phyloP scores from a whole-genome alignment of 2,888 invertebrate genomes.

The Bedellia somnulentella region DNA sequence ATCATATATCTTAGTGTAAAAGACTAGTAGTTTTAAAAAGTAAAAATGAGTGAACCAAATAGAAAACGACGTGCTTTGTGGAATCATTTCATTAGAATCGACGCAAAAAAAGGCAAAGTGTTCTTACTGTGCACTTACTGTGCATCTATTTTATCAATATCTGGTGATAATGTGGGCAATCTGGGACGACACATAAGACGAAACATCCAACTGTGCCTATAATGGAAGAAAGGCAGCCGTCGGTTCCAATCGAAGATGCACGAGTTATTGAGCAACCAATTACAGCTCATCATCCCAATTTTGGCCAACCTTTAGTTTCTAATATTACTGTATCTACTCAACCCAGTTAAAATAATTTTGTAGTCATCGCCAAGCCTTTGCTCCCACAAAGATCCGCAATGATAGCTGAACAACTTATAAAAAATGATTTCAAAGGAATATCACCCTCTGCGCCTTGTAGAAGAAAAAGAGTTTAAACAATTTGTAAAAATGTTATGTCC shows the following conservation, averaged over 20 bases:
- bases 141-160: too few relatives aligned
- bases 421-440: conserved; percentile 4
- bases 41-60: too few relatives aligned
- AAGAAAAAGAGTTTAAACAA: conserved; percentile 3
- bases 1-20: too few relatives aligned
- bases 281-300: background rate
- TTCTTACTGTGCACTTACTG: too few relatives aligned
- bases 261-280: background rate
- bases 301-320: background rate
- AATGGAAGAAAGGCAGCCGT: background rate
- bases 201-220: background rate
- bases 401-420: conserved; percentile 3
- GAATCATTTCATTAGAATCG: too few relatives aligned
- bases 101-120: too few relatives aligned
- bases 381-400: too few relatives aligned
- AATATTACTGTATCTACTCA: background rate
- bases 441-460: conserved; percentile 3
- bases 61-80: too few relatives aligned
- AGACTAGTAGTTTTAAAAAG: too few relatives aligned
- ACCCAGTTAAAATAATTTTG: background rate
- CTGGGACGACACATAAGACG: background rate
- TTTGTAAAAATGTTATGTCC: conserved; percentile 1
- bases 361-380: background rate
- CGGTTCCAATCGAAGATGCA: too few relatives aligned
- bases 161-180: too few relatives aligned